Percentiles rank a stretch among this genome's conserved stretches.
Evolutionary conservation across 2,888 invertebrate species (phyloP).

Genomic region (Stramonita haemastoma): DNA sequence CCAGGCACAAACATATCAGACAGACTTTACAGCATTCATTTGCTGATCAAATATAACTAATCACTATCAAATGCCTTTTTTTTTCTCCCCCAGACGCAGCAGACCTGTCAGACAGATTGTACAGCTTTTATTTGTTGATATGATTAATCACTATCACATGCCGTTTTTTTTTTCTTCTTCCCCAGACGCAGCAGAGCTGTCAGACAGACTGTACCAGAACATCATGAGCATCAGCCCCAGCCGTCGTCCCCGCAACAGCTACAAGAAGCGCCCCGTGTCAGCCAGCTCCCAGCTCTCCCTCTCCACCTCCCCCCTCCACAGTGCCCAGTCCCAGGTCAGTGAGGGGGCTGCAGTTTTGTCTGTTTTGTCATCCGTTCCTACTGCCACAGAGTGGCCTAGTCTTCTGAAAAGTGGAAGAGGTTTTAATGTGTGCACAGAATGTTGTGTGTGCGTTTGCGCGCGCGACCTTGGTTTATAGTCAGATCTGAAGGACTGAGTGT

Average conservation of each 20-base stretch:
- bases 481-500: neutral
- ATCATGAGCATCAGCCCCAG: neutral
- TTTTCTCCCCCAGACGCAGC: neutral
- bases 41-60: no score
- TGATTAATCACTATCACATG: no score
- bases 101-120: neutral
- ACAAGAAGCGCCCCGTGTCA: neutral
- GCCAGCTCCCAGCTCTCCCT: neutral
- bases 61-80: no score
- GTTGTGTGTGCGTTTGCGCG: neutral
- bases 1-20: no score
- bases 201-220: neutral
- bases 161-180: neutral
- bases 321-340: slow-evolving; percentile 13
- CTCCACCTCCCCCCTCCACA: neutral
- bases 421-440: neutral
- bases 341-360: neutral
- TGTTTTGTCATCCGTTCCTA: neutral
- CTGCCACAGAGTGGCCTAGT: neutral
- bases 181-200: neutral
- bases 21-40: no score
- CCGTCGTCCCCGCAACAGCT: neutral
- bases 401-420: neutral
- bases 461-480: no score
- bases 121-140: no score